A percentile compares a stretch with the other conserved stretches of the same genome.
phyloP scores from a whole-genome alignment of 2,888 invertebrate species.

The Drosophila niveifrons region DNA sequence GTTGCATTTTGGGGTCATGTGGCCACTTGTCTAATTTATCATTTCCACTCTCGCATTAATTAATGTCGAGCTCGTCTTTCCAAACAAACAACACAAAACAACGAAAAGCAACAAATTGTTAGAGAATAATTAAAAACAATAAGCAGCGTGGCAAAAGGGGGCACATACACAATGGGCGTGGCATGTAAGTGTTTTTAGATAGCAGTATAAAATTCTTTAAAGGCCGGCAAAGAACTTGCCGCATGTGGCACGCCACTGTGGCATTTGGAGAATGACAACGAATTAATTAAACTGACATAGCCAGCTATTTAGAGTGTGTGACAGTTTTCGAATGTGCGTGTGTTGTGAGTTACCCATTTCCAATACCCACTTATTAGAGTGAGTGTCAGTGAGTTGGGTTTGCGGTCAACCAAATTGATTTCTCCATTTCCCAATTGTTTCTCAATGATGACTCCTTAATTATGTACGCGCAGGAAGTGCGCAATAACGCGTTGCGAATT shows the following conservation, averaged over 20 bases:
- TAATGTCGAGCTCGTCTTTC: constrained; percentile 54
- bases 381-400: constrained; percentile 20
- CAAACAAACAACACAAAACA: constrained; percentile 29
- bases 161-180: constrained; percentile 5
- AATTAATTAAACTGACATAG: constrained; percentile 40
- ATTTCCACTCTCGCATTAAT: constrained; percentile 52
- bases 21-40: constrained; percentile 50
- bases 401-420: constrained; percentile 24
- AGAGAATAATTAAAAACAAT: constrained; percentile 45
- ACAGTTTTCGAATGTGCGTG: constrained; percentile 27
- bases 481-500: constrained; percentile 41
- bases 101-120: constrained; percentile 42
- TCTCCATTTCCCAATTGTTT: constrained; percentile 31
- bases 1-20: constrained; percentile 47
- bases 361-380: constrained; percentile 30
- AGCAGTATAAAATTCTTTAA: constrained; percentile 5
- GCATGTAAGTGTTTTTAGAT: background rate
- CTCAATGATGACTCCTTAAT: constrained; percentile 17
- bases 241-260: constrained; percentile 35
- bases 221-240: constrained; percentile 16
- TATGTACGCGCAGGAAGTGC: constrained; percentile 33
- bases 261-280: constrained; percentile 28
- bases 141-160: background rate
- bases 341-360: constrained; percentile 8
- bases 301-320: constrained; percentile 14